Conservation (phyloP, 2,113 vertebrate species). For the Notechis scutatus region DNA sequence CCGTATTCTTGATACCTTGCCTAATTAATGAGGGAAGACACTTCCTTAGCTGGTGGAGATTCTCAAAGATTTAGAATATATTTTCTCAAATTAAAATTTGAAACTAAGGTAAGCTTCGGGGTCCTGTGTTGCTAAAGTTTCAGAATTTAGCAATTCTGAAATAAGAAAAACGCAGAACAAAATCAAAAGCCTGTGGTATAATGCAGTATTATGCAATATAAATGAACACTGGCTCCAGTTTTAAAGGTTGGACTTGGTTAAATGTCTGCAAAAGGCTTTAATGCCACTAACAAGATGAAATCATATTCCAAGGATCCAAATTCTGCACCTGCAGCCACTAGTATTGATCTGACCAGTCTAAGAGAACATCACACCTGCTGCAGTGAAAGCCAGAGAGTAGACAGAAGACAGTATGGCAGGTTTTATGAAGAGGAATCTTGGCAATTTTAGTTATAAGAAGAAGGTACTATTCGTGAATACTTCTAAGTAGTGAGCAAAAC, state of each 20-base stretch:
- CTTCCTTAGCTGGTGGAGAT: background rate
- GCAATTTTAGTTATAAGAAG: background rate
- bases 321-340: background rate
- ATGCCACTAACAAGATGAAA: background rate
- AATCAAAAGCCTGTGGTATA: background rate
- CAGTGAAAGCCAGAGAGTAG: background rate
- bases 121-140: background rate
- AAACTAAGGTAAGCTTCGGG: background rate
- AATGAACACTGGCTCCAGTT: background rate
- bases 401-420: background rate
- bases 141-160: background rate
- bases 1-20: background rate
- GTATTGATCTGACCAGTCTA: background rate
- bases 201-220: background rate
- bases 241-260: background rate
- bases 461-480: background rate
- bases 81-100: background rate
- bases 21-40: background rate
- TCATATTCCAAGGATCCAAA: background rate
- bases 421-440: background rate
- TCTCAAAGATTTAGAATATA: background rate
- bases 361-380: background rate
- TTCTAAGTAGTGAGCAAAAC: background rate
- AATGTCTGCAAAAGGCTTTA: background rate
- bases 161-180: background rate